These are phyloP conservation scores for Myanophis thanlyinensis DNA, from an alignment of 2,113 vertebrate species.

Conservation along the genomic window DNA sequence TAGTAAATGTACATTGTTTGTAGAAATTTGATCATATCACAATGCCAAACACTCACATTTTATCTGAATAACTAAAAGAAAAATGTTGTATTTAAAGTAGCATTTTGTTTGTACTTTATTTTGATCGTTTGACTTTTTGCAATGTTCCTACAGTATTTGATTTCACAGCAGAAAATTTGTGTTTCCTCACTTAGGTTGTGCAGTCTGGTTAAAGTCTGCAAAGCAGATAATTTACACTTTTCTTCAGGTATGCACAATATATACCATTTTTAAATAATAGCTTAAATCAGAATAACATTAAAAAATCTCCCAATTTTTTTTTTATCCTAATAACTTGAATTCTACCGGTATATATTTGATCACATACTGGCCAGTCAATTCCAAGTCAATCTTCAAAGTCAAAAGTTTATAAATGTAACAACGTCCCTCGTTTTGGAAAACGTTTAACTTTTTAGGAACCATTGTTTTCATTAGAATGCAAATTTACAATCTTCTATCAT, in stretches of 20 bases:
- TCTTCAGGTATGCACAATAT: not conserved
- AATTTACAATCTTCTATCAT: not conserved
- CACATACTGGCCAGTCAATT: not conserved
- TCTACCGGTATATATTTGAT: not conserved
- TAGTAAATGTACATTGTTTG: not conserved
- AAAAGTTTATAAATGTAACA: not conserved
- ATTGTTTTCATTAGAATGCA: not conserved
- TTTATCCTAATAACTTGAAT: not conserved
- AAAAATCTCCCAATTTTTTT: not conserved
- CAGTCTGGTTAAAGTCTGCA: slow-evolving; percentile 21
- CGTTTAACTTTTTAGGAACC: not conserved
- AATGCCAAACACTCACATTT: not conserved
- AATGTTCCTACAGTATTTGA: slow-evolving; percentile 27
- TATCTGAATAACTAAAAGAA: not conserved
- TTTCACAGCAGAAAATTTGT: slow-evolving; percentile 35
- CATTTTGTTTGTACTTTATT: slow-evolving; percentile 35
- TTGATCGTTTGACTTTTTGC: not conserved
- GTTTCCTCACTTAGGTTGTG: not conserved
- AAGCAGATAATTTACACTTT: not conserved
- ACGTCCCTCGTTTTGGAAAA: not conserved
- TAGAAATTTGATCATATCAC: not conserved
- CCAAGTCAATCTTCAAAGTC: not conserved
- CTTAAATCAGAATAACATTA: not conserved
- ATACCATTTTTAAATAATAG: not conserved
- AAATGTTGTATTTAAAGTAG: slow-evolving; percentile 20